Evolutionary conservation across 2,888 invertebrate species (phyloP).

Genomic region (Drosophila limbata): DNA sequence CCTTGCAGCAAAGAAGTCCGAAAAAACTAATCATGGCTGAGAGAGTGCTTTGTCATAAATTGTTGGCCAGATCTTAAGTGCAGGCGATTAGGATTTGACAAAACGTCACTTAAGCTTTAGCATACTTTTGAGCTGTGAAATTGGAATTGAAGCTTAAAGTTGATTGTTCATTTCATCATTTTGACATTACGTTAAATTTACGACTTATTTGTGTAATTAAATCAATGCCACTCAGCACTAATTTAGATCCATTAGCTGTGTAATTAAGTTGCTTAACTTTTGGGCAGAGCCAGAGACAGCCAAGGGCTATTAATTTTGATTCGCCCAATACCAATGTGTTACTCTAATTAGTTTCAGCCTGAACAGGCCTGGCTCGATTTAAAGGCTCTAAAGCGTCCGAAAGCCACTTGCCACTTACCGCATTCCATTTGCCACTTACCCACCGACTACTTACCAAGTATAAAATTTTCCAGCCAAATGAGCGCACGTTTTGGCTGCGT

Average conservation of each 20-base stretch:
- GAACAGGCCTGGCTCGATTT: conserved; percentile 9
- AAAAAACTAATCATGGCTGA: conserved; percentile 16
- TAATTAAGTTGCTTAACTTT: conserved; percentile 70
- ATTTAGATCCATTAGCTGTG: conserved; percentile 64
- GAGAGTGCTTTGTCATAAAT: conserved; percentile 26
- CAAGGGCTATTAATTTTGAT: conserved; percentile 67
- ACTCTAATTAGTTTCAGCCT: conserved; percentile 61
- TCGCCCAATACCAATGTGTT: conserved; percentile 54
- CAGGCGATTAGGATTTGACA: conserved; percentile 19
- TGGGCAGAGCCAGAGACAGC: conserved; percentile 10
- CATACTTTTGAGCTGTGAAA: conserved; percentile 33
- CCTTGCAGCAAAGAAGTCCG: conserved; percentile 7
- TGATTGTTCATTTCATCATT: conserved; percentile 3
- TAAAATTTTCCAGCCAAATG: conserved; percentile 63
- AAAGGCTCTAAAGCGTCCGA: conserved; percentile 36
- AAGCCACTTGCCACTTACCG: conserved; percentile 36
- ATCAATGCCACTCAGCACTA: conserved; percentile 63
- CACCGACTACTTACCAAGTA: conserved; percentile 10
- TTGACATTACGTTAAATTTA: conserved; percentile 11
- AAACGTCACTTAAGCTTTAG: conserved; percentile 14
- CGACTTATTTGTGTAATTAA: conserved; percentile 64
- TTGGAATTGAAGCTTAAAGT: conserved; percentile 12
- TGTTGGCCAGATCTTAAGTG: conserved; percentile 22
- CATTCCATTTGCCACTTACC: conserved; percentile 37
- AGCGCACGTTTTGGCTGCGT: conserved; percentile 65